These are phyloP conservation scores for Aspiorhynchus laticeps DNA, from an alignment of 2,113 vertebrate genomes.

Conservation along the genomic window DNA sequence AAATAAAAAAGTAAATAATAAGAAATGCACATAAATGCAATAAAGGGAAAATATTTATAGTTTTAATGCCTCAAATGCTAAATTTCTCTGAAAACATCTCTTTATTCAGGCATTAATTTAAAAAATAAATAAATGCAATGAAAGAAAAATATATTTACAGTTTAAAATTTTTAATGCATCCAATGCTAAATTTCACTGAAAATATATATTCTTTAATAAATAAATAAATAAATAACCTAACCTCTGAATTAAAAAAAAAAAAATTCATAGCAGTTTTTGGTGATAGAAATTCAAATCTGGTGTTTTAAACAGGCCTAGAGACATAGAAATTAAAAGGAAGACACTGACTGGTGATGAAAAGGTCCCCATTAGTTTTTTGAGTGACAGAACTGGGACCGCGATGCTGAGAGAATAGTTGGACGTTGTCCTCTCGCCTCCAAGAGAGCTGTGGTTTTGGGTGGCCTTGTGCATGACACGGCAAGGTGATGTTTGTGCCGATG, in stretches of 20 bases:
- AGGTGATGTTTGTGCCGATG: constrained; percentile 86
- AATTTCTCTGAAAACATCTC: neutral
- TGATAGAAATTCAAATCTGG: neutral
- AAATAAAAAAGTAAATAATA: neutral
- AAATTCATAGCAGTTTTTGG: neutral
- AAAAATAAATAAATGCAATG: neutral
- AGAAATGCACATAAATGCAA: neutral
- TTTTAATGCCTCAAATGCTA: neutral
- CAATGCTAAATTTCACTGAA: neutral
- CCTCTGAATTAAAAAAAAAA: neutral
- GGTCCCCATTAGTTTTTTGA: constrained; percentile 78
- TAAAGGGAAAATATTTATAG: neutral
- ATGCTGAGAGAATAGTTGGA: constrained; percentile 76
- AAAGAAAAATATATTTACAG: neutral
- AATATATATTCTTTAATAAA: neutral
- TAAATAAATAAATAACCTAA: too few species aligned
- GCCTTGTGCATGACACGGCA: constrained; percentile 83
- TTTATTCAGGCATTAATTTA: neutral
- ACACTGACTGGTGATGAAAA: constrained; percentile 83
- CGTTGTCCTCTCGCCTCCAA: constrained; percentile 82
- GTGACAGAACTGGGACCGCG: constrained; percentile 74
- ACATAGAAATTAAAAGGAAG: neutral
- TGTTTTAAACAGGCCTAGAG: neutral
- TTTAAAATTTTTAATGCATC: neutral
- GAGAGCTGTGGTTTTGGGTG: constrained; percentile 86